These are phyloP conservation scores for Aviceda subcristata DNA, from an alignment of 2,113 vertebrate species.

Conservation along the genomic window DNA sequence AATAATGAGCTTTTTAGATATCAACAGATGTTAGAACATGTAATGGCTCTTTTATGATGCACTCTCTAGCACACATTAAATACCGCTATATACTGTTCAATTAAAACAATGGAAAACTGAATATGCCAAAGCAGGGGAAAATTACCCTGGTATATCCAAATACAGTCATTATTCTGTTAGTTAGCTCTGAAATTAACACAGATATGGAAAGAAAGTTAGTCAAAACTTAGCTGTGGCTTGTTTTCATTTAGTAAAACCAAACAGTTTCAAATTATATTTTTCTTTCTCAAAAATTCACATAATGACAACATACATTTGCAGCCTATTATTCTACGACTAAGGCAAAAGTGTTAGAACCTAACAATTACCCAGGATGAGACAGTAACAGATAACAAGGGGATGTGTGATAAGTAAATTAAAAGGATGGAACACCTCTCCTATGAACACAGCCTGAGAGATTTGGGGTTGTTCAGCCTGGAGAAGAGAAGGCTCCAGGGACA, in stretches of 20 bases:
- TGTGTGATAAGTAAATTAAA: background rate
- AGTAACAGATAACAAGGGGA: background rate
- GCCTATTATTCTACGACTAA: background rate
- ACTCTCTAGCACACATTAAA: background rate
- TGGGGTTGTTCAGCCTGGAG: too few relatives aligned
- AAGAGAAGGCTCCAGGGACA: too few relatives aligned
- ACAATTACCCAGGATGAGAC: background rate
- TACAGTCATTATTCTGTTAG: background rate
- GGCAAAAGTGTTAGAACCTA: background rate
- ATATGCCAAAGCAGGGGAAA: background rate
- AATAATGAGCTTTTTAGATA: background rate
- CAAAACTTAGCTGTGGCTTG: background rate
- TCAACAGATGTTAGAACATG: background rate
- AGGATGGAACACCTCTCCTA: background rate
- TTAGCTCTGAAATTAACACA: background rate
- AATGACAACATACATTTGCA: background rate
- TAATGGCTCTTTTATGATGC: background rate
- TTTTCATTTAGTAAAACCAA: background rate
- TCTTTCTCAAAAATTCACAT: background rate
- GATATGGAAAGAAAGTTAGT: background rate
- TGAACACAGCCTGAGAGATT: too few relatives aligned
- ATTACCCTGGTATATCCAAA: background rate
- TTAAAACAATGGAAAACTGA: background rate
- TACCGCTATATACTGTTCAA: background rate
- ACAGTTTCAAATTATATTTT: background rate